These are phyloP conservation scores for Drosophila crucigera DNA, from an alignment of 2,888 invertebrate genomes.

Conservation along the genomic window DNA sequence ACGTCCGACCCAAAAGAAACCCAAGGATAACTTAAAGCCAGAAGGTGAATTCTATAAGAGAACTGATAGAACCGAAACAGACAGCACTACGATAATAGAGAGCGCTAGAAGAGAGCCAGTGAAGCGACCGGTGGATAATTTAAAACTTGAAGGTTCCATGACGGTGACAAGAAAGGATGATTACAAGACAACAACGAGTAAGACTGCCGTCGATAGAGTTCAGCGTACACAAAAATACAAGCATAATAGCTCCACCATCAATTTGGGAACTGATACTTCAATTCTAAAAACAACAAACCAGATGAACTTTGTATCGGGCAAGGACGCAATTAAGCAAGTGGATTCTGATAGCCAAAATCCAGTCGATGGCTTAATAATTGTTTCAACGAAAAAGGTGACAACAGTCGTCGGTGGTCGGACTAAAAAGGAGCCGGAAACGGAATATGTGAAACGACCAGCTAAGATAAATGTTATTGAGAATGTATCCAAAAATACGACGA, in stretches of 20 bases:
- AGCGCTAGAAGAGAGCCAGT: constrained; percentile 85
- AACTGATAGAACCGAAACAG: constrained; percentile 86
- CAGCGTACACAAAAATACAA: constrained; percentile 71
- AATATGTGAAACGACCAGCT: constrained; percentile 82
- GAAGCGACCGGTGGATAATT: constrained; percentile 88
- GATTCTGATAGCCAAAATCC: constrained; percentile 83
- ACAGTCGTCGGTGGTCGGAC: constrained; percentile 83
- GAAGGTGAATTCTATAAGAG: constrained; percentile 84
- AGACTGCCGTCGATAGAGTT: constrained; percentile 50
- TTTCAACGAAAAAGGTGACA: constrained; percentile 86
- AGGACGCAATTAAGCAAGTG: constrained; percentile 85
- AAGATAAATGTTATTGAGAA: constrained; percentile 84
- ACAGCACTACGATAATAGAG: constrained; percentile 85
- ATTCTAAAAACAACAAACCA: constrained; percentile 87
- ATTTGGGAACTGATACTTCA: constrained; percentile 87
- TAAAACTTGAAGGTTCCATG: constrained; percentile 87
- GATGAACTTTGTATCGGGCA: constrained; percentile 86
- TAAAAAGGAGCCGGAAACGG: constrained; percentile 83
- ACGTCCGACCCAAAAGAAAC: constrained; percentile 86
- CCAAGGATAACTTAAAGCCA: constrained; percentile 86
- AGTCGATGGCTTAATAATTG: constrained; percentile 86
- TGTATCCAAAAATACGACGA: constrained; percentile 79
- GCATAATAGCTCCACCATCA: constrained; percentile 88
- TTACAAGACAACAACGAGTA: constrained; percentile 58
- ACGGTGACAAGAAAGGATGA: constrained; percentile 73